phyloP scores from a whole-genome alignment of 2,797 vertebrate species.

The Sebastes vulpes region DNA sequence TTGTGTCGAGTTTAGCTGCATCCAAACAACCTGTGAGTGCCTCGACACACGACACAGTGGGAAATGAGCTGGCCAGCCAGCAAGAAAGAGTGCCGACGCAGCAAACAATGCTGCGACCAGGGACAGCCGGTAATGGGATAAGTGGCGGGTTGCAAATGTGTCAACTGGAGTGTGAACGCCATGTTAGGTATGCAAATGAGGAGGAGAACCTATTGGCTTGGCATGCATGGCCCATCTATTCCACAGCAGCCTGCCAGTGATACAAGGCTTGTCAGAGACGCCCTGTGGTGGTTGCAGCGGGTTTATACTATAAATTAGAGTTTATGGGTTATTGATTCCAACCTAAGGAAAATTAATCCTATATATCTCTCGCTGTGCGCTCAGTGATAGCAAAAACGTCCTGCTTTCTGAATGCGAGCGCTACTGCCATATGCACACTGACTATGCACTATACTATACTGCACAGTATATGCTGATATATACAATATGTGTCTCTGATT shows the following conservation, averaged over 20 bases:
- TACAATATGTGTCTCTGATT: background rate
- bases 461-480: background rate
- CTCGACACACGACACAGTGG: constrained; percentile 13
- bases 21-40: constrained; percentile 36
- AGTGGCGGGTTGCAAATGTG: constrained; percentile 81
- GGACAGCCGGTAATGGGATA: constrained; percentile 80
- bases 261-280: constrained; percentile 38
- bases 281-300: constrained; percentile 31
- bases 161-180: constrained; percentile 79
- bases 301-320: constrained; percentile 51
- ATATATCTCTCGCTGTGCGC: constrained; percentile 22
- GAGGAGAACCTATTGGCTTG: constrained; percentile 59
- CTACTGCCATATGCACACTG: background rate
- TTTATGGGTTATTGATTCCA: constrained; percentile 66
- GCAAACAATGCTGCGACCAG: constrained; percentile 69
- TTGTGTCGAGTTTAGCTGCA: constrained; percentile 32
- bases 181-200: constrained; percentile 81
- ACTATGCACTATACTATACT: background rate
- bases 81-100: constrained; percentile 71
- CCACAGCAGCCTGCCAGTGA: constrained; percentile 48
- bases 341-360: constrained; percentile 44
- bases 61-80: constrained; percentile 54
- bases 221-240: constrained; percentile 62
- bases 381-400: constrained; percentile 16
- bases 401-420: background rate